Conservation (phyloP, 1,140 invertebrate species). For the Orchesella cincta region DNA sequence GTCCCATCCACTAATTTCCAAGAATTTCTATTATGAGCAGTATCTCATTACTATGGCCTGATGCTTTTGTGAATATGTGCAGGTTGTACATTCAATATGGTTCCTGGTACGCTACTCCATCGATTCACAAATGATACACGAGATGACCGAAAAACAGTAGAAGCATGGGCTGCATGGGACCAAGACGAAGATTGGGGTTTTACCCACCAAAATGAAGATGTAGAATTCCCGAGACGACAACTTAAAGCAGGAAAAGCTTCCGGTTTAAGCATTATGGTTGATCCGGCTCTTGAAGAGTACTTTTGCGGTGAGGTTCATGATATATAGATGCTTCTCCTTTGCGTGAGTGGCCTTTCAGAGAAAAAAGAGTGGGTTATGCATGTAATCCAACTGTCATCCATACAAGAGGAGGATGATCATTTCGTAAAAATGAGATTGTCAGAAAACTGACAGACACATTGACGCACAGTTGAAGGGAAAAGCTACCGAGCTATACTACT, state of each 20-base stretch:
- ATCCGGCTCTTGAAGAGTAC: slow-evolving; percentile 46
- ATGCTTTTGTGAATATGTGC: background rate
- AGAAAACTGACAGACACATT: too few relatives aligned
- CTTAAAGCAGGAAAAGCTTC: background rate
- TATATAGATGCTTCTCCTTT: too few relatives aligned
- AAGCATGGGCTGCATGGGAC: background rate
- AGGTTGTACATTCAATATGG: slow-evolving; percentile 74
- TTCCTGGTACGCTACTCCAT: slow-evolving; percentile 41
- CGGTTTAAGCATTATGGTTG: background rate
- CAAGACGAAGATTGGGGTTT: background rate
- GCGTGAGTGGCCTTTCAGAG: too few relatives aligned
- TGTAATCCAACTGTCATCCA: too few relatives aligned
- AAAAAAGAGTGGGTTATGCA: too few relatives aligned
- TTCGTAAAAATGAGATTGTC: too few relatives aligned
- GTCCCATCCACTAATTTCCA: too few relatives aligned
- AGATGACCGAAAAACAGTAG: background rate
- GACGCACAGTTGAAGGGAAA: too few relatives aligned
- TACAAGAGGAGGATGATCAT: too few relatives aligned
- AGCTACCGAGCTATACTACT: too few relatives aligned
- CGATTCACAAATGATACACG: background rate
- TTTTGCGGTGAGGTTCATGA: slow-evolving; percentile 37
- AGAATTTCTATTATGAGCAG: background rate
- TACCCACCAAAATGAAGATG: background rate
- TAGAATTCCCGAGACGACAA: slow-evolving; percentile 14
- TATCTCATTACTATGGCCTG: background rate